Evolutionary conservation across 2,113 vertebrate genomes (phyloP).

Genomic region (Engystomops pustulosus): DNA sequence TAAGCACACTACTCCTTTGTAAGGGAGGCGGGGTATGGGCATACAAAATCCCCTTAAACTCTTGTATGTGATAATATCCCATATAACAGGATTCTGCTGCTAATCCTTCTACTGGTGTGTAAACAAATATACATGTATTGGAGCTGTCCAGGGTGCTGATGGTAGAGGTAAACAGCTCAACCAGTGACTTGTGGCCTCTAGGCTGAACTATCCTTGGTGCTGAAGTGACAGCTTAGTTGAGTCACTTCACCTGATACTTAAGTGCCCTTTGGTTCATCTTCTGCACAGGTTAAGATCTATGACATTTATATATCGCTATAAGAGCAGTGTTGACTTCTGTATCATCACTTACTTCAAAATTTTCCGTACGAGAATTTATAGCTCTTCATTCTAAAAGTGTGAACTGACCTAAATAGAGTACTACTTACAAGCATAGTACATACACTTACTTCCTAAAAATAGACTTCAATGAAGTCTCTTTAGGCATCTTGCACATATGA

Average conservation of each 20-base stretch:
- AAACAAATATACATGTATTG: slow-evolving; percentile 8
- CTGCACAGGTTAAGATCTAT: background rate
- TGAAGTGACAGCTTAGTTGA: slow-evolving; percentile 27
- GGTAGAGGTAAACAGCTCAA: background rate
- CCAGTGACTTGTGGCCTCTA: background rate
- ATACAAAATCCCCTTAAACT: background rate
- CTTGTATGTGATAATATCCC: background rate
- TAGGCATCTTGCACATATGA: too few relatives aligned
- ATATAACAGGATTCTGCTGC: background rate
- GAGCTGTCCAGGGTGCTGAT: slow-evolving; percentile 42
- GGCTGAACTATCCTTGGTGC: slow-evolving; percentile 12
- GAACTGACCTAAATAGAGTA: too few relatives aligned
- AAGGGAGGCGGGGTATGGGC: too few relatives aligned
- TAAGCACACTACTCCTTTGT: too few relatives aligned
- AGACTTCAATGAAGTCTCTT: too few relatives aligned
- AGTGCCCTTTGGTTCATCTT: background rate
- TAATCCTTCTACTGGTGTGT: background rate
- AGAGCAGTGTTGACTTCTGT: too few relatives aligned
- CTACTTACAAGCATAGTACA: too few relatives aligned
- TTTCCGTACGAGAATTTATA: too few relatives aligned
- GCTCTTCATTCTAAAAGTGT: too few relatives aligned
- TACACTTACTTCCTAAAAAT: too few relatives aligned
- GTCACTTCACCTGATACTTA: background rate
- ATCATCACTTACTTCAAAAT: background rate
- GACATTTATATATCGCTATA: too few relatives aligned